These are phyloP conservation scores for Dysdera silvatica DNA, from an alignment of 1,140 invertebrate genomes.

Conservation along the genomic window DNA sequence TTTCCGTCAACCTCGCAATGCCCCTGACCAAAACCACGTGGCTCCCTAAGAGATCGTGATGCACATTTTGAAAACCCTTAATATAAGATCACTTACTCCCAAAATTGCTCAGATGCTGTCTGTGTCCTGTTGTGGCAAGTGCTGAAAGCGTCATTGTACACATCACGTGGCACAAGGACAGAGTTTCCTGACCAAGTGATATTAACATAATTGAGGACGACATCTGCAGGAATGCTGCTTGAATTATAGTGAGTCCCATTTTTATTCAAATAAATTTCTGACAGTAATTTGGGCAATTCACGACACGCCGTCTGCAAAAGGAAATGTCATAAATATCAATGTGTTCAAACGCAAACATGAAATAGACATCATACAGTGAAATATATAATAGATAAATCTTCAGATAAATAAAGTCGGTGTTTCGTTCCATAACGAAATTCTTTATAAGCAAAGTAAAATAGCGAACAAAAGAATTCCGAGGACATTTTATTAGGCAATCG, in stretches of 20 bases:
- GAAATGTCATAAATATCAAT: background rate
- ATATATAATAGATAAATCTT: too few species aligned
- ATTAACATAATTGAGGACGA: background rate
- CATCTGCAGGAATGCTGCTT: background rate
- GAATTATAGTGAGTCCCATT: background rate
- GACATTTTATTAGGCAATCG: too few species aligned
- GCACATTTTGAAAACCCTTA: background rate
- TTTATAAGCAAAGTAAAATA: too few species aligned
- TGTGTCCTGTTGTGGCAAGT: conserved; percentile 25
- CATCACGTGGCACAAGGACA: background rate
- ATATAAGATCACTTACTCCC: conserved; percentile 37
- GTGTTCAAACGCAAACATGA: too few species aligned
- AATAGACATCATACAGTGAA: too few species aligned
- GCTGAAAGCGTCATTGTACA: background rate
- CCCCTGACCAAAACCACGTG: too few species aligned
- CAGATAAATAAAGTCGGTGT: too few species aligned
- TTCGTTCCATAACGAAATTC: too few species aligned
- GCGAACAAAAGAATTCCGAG: too few species aligned
- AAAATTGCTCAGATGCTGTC: conserved; percentile 39
- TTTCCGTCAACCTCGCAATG: too few species aligned
- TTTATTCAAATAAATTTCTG: background rate
- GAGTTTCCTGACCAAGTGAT: background rate
- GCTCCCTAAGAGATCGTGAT: too few species aligned
- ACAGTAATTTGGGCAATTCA: conserved; percentile 3
- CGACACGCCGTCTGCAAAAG: conserved; percentile 13